These are phyloP conservation scores for Candidula unifasciata DNA, from an alignment of 2,888 invertebrate species.

Conservation along the genomic window DNA sequence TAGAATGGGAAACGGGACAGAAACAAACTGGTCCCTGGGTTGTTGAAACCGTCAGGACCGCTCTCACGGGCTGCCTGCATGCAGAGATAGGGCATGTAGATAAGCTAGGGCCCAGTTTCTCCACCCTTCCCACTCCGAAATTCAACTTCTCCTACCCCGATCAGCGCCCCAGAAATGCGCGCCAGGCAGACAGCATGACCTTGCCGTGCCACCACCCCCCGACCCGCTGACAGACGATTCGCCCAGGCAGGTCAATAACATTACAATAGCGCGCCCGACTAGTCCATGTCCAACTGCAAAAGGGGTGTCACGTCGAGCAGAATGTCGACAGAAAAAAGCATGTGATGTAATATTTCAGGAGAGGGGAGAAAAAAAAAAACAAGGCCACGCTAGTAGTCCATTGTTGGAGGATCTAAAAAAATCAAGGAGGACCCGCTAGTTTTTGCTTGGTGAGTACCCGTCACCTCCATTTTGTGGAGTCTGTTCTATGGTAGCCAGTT, in stretches of 20 bases:
- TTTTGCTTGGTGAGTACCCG: constrained; percentile 2
- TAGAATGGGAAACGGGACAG: no score
- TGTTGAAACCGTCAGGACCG: background rate
- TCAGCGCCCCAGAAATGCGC: constrained; percentile 43
- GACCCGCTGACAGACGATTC: constrained; percentile 47
- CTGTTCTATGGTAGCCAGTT: no score
- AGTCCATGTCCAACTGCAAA: constrained; percentile 44
- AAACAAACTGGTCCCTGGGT: no score
- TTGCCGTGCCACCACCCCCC: constrained; percentile 33
- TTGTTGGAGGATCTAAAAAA: constrained; percentile 23
- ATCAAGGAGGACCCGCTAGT: background rate
- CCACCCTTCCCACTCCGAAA: background rate
- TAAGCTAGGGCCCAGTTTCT: background rate
- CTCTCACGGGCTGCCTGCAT: background rate
- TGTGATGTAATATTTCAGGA: background rate
- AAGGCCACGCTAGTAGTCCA: background rate
- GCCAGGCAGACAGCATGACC: constrained; percentile 52
- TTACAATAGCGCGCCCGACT: constrained; percentile 49
- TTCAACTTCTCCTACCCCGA: constrained; percentile 19
- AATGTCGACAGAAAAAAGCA: background rate
- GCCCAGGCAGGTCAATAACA: constrained; percentile 54
- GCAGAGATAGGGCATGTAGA: background rate
- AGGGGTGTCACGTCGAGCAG: constrained; percentile 45
- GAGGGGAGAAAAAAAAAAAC: constrained; percentile 9
- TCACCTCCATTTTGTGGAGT: background rate